These are phyloP conservation scores for Corythaeola cristata DNA, from an alignment of 2,113 vertebrate species.

Conservation along the genomic window DNA sequence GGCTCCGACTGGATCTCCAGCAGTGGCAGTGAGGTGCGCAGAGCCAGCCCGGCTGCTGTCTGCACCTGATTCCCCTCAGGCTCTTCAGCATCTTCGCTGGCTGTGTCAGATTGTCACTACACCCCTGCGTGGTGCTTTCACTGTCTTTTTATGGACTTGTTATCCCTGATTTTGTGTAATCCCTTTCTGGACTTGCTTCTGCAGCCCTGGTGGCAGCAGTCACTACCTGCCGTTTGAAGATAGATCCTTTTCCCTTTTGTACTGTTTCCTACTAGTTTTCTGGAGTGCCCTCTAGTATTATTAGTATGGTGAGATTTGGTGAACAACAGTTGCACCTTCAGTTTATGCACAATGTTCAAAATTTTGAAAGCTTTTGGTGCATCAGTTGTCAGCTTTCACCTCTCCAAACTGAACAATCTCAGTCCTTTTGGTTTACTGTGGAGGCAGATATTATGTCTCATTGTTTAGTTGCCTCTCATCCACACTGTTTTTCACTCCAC, in stretches of 20 bases:
- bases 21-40: not conserved
- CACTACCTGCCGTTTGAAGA: not conserved
- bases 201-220: not conserved
- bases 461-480: not conserved
- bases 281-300: not conserved
- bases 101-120: not conserved
- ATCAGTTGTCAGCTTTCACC: not conserved
- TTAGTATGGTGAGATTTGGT: not conserved
- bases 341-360: not conserved
- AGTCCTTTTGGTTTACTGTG: not conserved
- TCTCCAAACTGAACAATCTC: not conserved
- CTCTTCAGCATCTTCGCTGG: not conserved
- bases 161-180: not conserved
- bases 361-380: not conserved
- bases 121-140: not conserved
- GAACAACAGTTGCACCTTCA: not conserved
- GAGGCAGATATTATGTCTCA: not conserved
- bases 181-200: not conserved
- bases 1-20: not conserved
- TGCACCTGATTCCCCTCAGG: not conserved
- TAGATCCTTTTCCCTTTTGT: not conserved
- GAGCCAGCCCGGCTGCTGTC: not conserved
- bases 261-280: not conserved
- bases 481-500: not conserved
- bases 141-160: not conserved